Evolutionary conservation across 2,888 invertebrate species (phyloP), one percentile per base, ranked within the genome.

Genomic region (Junonia oenone): DNA sequence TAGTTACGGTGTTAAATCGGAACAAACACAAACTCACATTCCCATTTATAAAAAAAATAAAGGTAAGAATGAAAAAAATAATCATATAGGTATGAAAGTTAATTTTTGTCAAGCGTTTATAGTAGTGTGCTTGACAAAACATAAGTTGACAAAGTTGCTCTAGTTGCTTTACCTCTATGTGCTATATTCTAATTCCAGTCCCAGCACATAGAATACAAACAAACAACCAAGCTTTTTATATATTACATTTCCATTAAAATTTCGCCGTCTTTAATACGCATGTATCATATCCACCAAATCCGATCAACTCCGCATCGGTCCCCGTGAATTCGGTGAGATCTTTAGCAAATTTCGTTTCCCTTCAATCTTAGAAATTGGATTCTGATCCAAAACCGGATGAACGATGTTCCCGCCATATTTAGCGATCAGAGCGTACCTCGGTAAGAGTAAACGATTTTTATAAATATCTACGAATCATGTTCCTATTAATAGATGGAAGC

Each of bases 371-470:
- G 45, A 55, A 55, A 60, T 60, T 60, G 45, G 33, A 57, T 60
- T 60, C 29, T 13, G 43, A 43, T 26, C 38, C 38, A 37, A 43
- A 45, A 27, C 37, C 33, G 46, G 45, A 59, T 52, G 45, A 38
- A 26, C 53, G 55, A 33, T 38, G 43, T 50, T 50, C 11, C 48
- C n/a, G 26, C 57, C 58, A 60, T 60, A 54, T 60, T 60, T 57
- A 57, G 55, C 15, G 57, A 49, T 45, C 37, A 35, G 45, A 19
- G 11, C 22, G 11, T 9, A 46, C 17, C 38, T 14, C 29, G 31
- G 15, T 37, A 35, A 22, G 13, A 33, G 14, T 22, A 45, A 37
- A 37, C 27, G 51, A 31, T 51, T 50, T 50, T 19, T 35, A 33
- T 52, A 53, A 50, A 56, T 15, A 46, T 5, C 15, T 33, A 29